Evolutionary conservation across 1,140 invertebrate species (phyloP), one percentile per base, ranked within the genome.

Genomic region (Belonocnema kinseyi): DNA sequence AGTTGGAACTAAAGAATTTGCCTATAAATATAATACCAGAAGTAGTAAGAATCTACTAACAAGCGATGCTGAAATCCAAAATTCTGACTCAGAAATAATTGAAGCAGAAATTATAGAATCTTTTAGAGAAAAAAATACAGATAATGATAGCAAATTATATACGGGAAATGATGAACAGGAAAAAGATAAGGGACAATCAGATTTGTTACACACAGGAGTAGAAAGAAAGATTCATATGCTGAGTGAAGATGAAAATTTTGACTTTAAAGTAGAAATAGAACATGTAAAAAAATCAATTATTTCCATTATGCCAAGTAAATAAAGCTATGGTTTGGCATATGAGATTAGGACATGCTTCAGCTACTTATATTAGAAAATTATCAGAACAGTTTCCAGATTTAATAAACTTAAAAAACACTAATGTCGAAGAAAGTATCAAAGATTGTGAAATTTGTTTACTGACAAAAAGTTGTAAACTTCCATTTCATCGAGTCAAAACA

Each of bases 281-380:
- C n/a, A n/a, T n/a, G n/a, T n/a, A n/a, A 7, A 40, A n/a, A 40
- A 40, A 40, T 10, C 40, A 40, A 40, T 0, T 50, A 72, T 72
- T 26, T 4, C 16, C 14, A 4, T n/a, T 17, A 51, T 7, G 40
- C 8, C 1, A 40, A 6, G 8, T 40, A 5, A 40, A 72, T 40
- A 51, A 50, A 12, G 71, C 71, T 50, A 10, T 51, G 16, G 10
- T 72, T 8, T 72, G 71, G 71, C 4, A 72, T 46, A 46, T 72
- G 10, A 14, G 46, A 10, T 52, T 72, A 17, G 50, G 71, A 16
- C 5, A 72, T 52, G 71, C 46, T 13, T 51, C 71, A 6, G 16
- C 50, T 1, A 46, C 13, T 14, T n/a, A n/a, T n/a, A n/a, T 72
- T 21, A 72, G 50, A 52, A n/a, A 14, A 10, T 3, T 72, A 14